Conservation (phyloP, 2,113 vertebrate species). For the Barnardius zonarius region DNA sequence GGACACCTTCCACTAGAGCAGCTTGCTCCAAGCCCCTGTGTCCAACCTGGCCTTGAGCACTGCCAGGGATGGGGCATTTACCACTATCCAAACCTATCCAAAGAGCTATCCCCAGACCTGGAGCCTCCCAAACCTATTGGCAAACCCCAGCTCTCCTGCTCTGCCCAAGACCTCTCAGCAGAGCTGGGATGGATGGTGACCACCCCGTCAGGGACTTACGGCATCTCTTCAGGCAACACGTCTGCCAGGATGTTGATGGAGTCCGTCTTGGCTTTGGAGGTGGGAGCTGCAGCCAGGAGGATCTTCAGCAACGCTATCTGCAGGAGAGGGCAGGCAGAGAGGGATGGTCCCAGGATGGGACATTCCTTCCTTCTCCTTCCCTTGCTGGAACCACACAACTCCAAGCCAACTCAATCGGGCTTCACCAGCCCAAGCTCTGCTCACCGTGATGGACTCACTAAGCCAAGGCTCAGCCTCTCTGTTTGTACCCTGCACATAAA, state of each 20-base stretch:
- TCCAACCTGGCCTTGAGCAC: background rate
- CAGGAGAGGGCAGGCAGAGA: background rate
- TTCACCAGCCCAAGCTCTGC: background rate
- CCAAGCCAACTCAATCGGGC: background rate
- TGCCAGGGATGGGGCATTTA: background rate
- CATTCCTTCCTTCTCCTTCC: background rate
- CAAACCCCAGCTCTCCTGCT: background rate
- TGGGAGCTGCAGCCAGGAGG: conserved; percentile 93
- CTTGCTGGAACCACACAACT: background rate
- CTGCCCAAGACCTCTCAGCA: fast-evolving
- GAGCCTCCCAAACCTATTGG: fast-evolving
- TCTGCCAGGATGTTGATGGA: conserved; percentile 98
- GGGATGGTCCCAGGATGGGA: background rate
- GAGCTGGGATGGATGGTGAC: background rate
- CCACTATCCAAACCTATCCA: background rate
- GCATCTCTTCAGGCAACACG: conserved; percentile 96
- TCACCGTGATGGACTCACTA: background rate
- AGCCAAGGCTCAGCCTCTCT: background rate
- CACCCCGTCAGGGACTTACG: conserved; percentile 77
- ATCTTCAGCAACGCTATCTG: conserved; percentile 97
- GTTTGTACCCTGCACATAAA: background rate
- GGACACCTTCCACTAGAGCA: background rate
- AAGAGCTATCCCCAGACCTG: background rate
- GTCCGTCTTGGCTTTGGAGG: conserved; percentile 97
- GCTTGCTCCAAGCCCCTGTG: background rate